Evolutionary conservation across 30 jellyfish, hydroid and myxozoan species (phyloP).

Genomic region (Chironex yamaguchii): DNA sequence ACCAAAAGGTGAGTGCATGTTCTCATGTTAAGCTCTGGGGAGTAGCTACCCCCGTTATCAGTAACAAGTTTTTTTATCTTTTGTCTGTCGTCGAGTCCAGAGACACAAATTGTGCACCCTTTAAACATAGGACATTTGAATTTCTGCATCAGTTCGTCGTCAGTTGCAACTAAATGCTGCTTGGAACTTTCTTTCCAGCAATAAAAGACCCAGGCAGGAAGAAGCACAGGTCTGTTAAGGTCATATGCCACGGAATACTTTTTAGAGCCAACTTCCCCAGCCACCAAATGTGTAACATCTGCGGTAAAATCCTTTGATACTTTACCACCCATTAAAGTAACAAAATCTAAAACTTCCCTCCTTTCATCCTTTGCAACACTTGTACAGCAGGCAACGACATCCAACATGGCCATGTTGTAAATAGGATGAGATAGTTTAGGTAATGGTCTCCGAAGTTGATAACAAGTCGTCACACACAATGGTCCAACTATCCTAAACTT

Average conservation of each 20-base stretch:
- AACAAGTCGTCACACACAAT: conserved; percentile 72
- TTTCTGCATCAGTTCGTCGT: conserved; percentile 8
- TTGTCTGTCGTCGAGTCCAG: conserved; percentile 79
- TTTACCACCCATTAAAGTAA: conserved; percentile 88
- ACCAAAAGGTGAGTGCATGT: conserved; percentile 93
- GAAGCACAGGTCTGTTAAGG: conserved; percentile 69
- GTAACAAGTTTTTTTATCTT: conserved; percentile 65
- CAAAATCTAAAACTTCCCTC: conserved; percentile 30
- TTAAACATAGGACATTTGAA: conserved; percentile 75
- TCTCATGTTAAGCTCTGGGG: conserved; percentile 95
- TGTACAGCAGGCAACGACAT: conserved; percentile 92
- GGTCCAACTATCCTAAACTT: conserved; percentile 86
- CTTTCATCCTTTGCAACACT: conserved; percentile 78
- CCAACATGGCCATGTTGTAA: conserved; percentile 73
- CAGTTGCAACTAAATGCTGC: conserved; percentile 39
- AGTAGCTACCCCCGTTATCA: conserved; percentile 87
- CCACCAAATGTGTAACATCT: conserved; percentile 91
- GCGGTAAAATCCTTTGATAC: conserved; percentile 78
- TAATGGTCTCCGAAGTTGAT: conserved; percentile 51
- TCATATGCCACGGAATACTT: conserved; percentile 87
- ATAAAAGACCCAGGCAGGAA: conserved; percentile 81
- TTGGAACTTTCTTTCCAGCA: conserved; percentile 72
- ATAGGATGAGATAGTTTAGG: conserved; percentile 76
- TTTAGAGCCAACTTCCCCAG: conserved; percentile 97
- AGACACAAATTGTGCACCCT: conserved; percentile 96